phyloP scores from a whole-genome alignment of 2,888 invertebrate species.

The Gymnoscelis rufifasciata region DNA sequence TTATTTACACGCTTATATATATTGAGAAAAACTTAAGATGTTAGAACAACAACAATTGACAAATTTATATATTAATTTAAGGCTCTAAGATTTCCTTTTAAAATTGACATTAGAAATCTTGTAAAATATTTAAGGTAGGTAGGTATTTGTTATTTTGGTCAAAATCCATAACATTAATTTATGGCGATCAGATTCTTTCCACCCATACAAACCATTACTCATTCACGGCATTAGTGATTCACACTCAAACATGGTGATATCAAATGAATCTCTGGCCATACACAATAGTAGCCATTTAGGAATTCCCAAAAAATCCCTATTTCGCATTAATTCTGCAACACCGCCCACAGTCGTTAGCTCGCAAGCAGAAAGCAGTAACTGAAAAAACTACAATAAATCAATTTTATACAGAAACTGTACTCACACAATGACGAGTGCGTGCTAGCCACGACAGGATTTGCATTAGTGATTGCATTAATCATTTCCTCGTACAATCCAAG shows the following conservation, averaged over 20 bases:
- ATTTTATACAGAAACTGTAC: constrained; percentile 63
- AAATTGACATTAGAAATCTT: too few species aligned
- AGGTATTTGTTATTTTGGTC: background rate
- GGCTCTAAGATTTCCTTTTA: too few species aligned
- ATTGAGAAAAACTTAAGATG: too few species aligned
- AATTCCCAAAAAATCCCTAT: constrained; percentile 32
- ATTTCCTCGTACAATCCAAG: constrained; percentile 65
- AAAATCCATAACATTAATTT: background rate
- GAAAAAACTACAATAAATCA: constrained; percentile 66
- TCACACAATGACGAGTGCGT: constrained; percentile 57
- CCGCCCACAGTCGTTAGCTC: constrained; percentile 50
- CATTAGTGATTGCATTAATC: constrained; percentile 78
- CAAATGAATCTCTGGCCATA: constrained; percentile 12
- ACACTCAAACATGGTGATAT: constrained; percentile 2
- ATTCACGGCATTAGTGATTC: background rate
- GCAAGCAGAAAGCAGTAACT: constrained; percentile 42
- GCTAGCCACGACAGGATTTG: constrained; percentile 65
- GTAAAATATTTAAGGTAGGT: background rate
- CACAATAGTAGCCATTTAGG: constrained; percentile 29
- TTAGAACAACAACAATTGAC: too few species aligned
- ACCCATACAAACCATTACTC: constrained; percentile 1
- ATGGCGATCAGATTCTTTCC: background rate
- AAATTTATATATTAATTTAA: too few species aligned
- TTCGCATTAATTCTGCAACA: constrained; percentile 34
- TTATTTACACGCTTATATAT: background rate